These are phyloP conservation scores for Grammomys surdaster DNA, from an alignment of 2,113 vertebrate species.

Conservation along the genomic window DNA sequence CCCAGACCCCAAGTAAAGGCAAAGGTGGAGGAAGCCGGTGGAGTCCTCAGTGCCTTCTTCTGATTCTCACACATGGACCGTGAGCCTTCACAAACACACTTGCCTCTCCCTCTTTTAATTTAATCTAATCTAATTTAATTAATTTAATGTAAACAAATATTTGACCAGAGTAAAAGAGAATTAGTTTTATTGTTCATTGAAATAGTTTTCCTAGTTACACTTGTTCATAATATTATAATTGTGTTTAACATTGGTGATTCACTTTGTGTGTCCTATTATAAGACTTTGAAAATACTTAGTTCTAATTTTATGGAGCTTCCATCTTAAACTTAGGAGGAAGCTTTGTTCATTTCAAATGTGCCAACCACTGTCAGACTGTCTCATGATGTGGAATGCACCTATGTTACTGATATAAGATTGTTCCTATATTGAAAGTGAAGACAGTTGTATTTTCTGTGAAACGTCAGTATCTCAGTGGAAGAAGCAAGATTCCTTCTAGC, in stretches of 20 bases:
- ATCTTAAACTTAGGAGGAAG: slow-evolving; percentile 19
- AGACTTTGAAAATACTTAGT: slow-evolving; percentile 8
- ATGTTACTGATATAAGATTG: background rate
- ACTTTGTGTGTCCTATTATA: slow-evolving; percentile 10
- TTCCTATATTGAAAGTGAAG: slow-evolving; percentile 38
- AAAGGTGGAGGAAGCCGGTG: too few relatives aligned
- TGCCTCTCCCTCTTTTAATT: background rate
- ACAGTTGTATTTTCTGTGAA: background rate
- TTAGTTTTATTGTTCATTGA: slow-evolving; percentile 35
- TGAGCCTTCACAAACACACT: background rate
- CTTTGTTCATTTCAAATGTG: background rate
- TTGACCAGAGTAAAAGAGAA: slow-evolving; percentile 22
- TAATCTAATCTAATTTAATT: too few relatives aligned
- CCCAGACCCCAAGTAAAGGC: background rate
- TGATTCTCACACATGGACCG: background rate
- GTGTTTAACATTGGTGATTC: slow-evolving; percentile 3
- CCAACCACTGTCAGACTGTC: background rate
- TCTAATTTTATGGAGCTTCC: background rate
- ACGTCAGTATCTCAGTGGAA: slow-evolving; percentile 21
- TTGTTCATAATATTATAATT: slow-evolving; percentile 35
- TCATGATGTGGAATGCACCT: background rate
- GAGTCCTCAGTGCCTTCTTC: background rate
- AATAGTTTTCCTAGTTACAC: slow-evolving; percentile 1
- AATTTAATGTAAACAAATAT: background rate
- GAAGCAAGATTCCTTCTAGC: slow-evolving; percentile 14